Percentiles rank a stretch among this genome's conserved stretches.
phyloP scores from a whole-genome alignment of 1,140 invertebrate species.

The Neomicropteryx cornuta region DNA sequence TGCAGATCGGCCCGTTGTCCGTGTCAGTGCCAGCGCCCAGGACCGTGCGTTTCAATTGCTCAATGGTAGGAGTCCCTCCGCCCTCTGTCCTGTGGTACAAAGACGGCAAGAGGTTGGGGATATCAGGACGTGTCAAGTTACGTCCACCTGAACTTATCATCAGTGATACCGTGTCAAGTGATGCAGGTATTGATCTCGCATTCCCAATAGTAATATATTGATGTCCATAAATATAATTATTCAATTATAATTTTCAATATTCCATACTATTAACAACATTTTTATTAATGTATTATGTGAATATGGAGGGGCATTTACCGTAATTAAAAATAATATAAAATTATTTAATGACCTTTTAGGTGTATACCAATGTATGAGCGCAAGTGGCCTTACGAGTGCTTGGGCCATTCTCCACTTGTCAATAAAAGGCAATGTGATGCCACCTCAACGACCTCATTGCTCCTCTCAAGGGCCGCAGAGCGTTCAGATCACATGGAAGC shows the following conservation, averaged over 20 bases:
- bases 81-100: slow-evolving; percentile 48
- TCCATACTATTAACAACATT: too few relatives aligned
- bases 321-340: too few relatives aligned
- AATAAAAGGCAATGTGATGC: not conserved
- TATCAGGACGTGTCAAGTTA: slow-evolving; percentile 21
- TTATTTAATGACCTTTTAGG: too few relatives aligned
- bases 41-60: slow-evolving; percentile 38
- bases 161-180: slow-evolving; percentile 13
- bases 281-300: too few relatives aligned
- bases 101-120: slow-evolving; percentile 38
- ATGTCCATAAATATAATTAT: too few relatives aligned
- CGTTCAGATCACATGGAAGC: slow-evolving; percentile 8
- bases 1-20: slow-evolving; percentile 9
- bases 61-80: slow-evolving; percentile 43
- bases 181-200: slow-evolving; percentile 14
- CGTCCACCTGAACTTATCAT: slow-evolving; percentile 11
- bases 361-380: slow-evolving; percentile 14
- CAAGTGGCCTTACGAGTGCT: slow-evolving; percentile 8
- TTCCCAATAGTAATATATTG: too few relatives aligned
- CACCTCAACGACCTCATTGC: slow-evolving; percentile 10
- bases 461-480: slow-evolving; percentile 2
- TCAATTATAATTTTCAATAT: too few relatives aligned
- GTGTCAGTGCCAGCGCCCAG: slow-evolving; percentile 10
- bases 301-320: too few relatives aligned
- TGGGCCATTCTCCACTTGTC: slow-evolving; percentile 9